Conservation (phyloP, 1,140 invertebrate species). For the Aphelinus atriplicis region DNA sequence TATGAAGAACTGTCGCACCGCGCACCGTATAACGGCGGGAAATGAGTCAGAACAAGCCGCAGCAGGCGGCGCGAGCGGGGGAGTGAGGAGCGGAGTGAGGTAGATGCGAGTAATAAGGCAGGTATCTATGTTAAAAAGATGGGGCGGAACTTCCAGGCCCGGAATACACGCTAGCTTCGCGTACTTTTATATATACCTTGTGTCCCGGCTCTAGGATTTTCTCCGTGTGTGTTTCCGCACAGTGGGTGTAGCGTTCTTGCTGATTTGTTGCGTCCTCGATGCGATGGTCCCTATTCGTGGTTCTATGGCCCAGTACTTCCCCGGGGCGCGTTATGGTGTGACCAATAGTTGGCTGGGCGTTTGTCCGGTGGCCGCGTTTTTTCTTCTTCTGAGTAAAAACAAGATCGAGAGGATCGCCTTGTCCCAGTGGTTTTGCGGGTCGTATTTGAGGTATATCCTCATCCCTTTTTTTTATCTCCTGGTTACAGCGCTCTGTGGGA, state of each 20-base stretch:
- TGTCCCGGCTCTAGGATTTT: constrained; percentile 21
- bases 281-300: background rate
- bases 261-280: background rate
- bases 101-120: too few relatives aligned
- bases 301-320: constrained; percentile 4
- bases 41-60: too few relatives aligned
- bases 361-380: constrained; percentile 29
- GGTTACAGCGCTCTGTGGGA: constrained; percentile 4
- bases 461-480: constrained; percentile 29
- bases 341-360: constrained; percentile 30
- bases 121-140: too few relatives aligned
- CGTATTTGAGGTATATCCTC: background rate
- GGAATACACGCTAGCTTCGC: too few relatives aligned
- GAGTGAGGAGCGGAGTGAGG: too few relatives aligned
- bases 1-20: background rate
- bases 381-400: constrained; percentile 22
- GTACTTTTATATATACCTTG: background rate
- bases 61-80: too few relatives aligned
- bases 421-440: constrained; percentile 30
- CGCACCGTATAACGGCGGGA: too few relatives aligned
- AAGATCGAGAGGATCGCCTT: constrained; percentile 20
- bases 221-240: background rate
- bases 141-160: too few relatives aligned
- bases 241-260: background rate
- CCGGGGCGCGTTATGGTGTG: constrained; percentile 19